These are phyloP conservation scores for Rhynchopsitta pachyrhyncha DNA, from an alignment of 2,113 vertebrate species.

Conservation along the genomic window DNA sequence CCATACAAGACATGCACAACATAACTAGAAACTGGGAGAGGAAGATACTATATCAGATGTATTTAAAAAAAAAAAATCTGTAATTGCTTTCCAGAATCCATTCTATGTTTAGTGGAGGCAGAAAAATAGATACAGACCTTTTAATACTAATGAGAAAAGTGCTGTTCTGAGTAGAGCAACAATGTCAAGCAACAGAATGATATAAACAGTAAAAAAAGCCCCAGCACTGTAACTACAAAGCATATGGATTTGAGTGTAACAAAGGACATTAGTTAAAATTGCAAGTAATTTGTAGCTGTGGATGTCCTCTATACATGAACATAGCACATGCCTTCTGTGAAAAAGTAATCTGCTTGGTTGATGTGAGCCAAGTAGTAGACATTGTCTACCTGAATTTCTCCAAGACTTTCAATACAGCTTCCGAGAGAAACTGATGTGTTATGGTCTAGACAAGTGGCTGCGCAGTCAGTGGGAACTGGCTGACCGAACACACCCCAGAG, in stretches of 20 bases:
- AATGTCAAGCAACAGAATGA: not conserved
- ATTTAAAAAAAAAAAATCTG: not conserved
- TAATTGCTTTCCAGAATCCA: not conserved
- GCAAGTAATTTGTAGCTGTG: not conserved
- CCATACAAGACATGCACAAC: not conserved
- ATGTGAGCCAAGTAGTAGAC: too few species aligned
- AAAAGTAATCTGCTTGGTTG: not conserved
- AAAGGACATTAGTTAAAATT: not conserved
- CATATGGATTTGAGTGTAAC: not conserved
- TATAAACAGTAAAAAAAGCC: not conserved
- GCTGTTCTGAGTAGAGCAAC: not conserved
- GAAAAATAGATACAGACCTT: not conserved
- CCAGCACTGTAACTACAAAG: not conserved
- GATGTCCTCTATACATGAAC: not conserved
- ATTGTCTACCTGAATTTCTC: not conserved
- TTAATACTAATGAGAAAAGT: not conserved
- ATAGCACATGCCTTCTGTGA: not conserved
- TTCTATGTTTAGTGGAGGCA: not conserved
- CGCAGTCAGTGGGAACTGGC: not conserved
- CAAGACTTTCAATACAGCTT: not conserved
- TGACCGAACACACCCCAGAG: not conserved
- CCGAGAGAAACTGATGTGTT: not conserved
- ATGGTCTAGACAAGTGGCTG: not conserved
- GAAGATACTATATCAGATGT: not conserved
- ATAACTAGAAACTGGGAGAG: not conserved